Evolutionary conservation across 2,888 invertebrate genomes (phyloP).

Genomic region (Drosophila ezoana): DNA sequence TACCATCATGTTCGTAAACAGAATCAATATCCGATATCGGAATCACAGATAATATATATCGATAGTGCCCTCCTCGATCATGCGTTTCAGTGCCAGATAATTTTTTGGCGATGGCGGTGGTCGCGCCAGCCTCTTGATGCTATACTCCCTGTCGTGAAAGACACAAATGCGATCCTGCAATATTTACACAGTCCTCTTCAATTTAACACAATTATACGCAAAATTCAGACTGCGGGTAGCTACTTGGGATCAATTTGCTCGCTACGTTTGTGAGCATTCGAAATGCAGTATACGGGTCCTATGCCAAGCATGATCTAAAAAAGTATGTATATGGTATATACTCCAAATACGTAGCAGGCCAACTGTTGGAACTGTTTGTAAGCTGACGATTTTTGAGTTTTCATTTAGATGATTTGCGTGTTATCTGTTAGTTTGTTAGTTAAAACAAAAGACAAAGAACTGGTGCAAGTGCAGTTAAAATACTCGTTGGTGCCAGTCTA

Average conservation of each 20-base stretch:
- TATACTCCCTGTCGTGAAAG: conserved; percentile 79
- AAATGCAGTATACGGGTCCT: conserved; percentile 27
- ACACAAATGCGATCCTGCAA: conserved; percentile 83
- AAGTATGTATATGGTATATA: neutral
- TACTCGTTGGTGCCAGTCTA: conserved; percentile 16
- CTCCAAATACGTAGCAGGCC: conserved; percentile 14
- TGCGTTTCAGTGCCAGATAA: conserved; percentile 80
- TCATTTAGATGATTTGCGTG: conserved; percentile 29
- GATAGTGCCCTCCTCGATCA: conserved; percentile 82
- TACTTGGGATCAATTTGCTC: conserved; percentile 31
- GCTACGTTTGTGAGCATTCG: neutral
- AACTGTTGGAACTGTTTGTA: neutral
- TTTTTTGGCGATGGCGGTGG: conserved; percentile 83
- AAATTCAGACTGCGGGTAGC: conserved; percentile 4
- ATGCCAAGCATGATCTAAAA: conserved; percentile 34
- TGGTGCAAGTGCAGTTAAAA: conserved; percentile 47
- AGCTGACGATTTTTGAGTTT: conserved; percentile 5
- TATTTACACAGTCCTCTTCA: conserved; percentile 47
- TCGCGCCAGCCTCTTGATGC: conserved; percentile 78
- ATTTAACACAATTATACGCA: conserved; percentile 4
- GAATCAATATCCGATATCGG: conserved; percentile 1
- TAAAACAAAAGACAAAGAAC: conserved; percentile 15
- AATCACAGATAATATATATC: conserved; percentile 81
- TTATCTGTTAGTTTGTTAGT: conserved; percentile 24
- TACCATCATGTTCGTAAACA: conserved; percentile 14